Conservation (phyloP, 2,888 invertebrate genomes). For the Ctenicera cuprea region DNA sequence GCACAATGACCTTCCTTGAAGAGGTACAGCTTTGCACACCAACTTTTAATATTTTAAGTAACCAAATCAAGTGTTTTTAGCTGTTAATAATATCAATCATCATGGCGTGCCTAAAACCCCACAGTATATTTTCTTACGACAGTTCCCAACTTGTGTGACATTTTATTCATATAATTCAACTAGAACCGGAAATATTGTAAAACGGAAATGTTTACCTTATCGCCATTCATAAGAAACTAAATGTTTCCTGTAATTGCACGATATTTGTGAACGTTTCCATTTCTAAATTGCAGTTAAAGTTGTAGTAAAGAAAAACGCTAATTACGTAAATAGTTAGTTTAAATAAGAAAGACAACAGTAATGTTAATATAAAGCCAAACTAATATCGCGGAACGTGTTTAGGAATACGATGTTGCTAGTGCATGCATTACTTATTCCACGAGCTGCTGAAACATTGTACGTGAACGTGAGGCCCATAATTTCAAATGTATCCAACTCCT, state of each 20-base stretch:
- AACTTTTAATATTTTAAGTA: too few species aligned
- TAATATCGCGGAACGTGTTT: conserved; percentile 1
- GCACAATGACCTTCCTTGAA: too few species aligned
- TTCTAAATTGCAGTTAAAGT: not conserved
- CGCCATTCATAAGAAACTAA: conserved; percentile 21
- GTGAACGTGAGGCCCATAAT: not conserved
- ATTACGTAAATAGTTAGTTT: too few species aligned
- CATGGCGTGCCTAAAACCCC: not conserved
- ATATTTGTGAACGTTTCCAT: not conserved
- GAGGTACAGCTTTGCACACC: too few species aligned
- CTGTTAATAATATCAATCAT: not conserved
- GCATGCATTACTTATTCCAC: conserved; percentile 1
- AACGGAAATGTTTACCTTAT: conserved; percentile 28
- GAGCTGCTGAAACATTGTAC: not conserved
- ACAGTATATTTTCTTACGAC: not conserved
- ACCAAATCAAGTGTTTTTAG: too few species aligned
- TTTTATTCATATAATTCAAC: conserved; percentile 25
- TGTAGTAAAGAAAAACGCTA: too few species aligned
- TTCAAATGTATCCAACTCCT: conserved; percentile 4
- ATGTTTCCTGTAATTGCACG: conserved; percentile 11
- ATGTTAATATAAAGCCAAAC: not conserved
- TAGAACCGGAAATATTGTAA: conserved; percentile 19
- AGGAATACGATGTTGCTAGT: not conserved
- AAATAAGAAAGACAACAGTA: too few species aligned
- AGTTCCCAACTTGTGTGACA: conserved; percentile 6